Base-by-base conservation (phyloP, 92 coral and sea anemone genomes). In the Parazoanthus darwini region DNA sequence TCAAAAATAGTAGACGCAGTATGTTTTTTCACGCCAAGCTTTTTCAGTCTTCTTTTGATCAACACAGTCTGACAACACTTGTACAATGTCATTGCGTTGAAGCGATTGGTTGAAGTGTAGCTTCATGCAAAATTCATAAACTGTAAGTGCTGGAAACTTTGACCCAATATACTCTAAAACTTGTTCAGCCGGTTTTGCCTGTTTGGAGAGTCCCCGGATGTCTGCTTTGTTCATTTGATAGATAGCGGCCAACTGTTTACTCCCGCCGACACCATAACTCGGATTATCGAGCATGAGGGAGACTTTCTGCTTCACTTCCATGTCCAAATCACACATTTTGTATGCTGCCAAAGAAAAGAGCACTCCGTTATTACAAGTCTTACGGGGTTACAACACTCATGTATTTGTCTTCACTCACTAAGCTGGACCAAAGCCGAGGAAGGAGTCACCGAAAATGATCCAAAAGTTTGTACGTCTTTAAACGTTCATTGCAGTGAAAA, bases 101-200 rank as follows among this genome's bases (percentile, higher is more conserved):
- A 78, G 81, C 22, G 81, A 43, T 26, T 78, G 33, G 56, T 78
- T 78, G 39, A 46, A 78, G 33, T 78, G 81, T 8, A 78, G 25
- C 65, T 78, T 78, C 81, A 78, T 78, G 81, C 81, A 78, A 78
- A 78, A 78, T 39, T 78, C 81, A 25, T 78, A 78, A n/a, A 78
- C 81, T 14, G 81, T 42, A 10, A 78, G 59, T 4, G 81, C 33
- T 78, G 81, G 81, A 48, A 78, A 78, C 81, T 78, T 78, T 23
- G 81, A 78, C 5, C 65, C 36, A 25, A 78, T 78, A 48, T 44
- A 78, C 15, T 78, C 81, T 39, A 78, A 25, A 48, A 78, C 81
- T 78, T 44, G 81, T 78, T 78, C 56, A 22, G 81, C 81, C 36
- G 81, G 81, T 44, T 38, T 78, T 44, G 16, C 81, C 29, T 42